These are phyloP conservation scores for Oncorhynchus gorbuscha DNA, from an alignment of 2,113 vertebrate species.

Conservation along the genomic window DNA sequence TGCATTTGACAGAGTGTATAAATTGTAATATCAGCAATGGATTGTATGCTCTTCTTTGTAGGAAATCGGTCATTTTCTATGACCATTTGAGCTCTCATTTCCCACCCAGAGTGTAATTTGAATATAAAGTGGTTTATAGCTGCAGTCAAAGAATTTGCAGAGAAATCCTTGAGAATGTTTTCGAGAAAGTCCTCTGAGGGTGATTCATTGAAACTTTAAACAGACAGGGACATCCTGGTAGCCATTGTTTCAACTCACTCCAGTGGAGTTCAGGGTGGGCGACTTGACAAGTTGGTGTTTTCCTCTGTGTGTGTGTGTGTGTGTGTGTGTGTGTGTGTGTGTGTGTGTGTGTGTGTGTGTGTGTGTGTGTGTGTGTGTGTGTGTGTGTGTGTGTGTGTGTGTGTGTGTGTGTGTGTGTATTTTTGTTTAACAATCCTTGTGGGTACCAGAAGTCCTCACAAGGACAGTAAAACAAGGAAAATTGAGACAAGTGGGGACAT, in stretches of 20 bases:
- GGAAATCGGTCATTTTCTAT: constrained; percentile 58
- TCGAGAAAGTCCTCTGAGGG: constrained; percentile 36
- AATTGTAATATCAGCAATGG: constrained; percentile 58
- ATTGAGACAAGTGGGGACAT: no score
- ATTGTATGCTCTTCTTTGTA: constrained; percentile 45
- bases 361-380: background rate
- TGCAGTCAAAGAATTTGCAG: constrained; percentile 26
- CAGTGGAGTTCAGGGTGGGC: constrained; percentile 22
- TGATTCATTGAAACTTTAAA: constrained; percentile 64
- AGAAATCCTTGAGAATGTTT: constrained; percentile 52
- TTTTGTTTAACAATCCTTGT: no score
- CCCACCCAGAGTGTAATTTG: constrained; percentile 47
- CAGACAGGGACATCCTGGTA: constrained; percentile 3
- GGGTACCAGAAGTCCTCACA: no score
- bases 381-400: background rate
- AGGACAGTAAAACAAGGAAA: no score
- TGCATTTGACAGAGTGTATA: constrained; percentile 54
- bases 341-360: no score
- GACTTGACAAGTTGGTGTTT: constrained; percentile 29
- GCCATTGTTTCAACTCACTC: constrained; percentile 45
- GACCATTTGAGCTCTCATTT: constrained; percentile 50
- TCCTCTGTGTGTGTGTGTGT: background rate
- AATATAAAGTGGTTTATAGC: constrained; percentile 53
- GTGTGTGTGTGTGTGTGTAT: no score
- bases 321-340: no score